Evolutionary conservation across 2,888 invertebrate species (phyloP).

Genomic region (Athripsodes cinereus): DNA sequence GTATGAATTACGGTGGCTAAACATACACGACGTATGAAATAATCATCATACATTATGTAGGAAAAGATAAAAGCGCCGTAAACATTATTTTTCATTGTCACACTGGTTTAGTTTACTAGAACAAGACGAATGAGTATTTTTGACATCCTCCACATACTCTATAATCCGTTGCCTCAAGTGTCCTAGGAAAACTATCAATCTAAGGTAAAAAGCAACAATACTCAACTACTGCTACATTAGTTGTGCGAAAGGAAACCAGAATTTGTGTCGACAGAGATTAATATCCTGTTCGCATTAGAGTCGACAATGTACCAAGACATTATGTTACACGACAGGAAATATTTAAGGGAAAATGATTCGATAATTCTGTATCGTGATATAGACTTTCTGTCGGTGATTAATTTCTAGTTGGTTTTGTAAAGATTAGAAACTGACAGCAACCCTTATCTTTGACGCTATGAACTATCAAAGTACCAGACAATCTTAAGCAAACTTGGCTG

Average conservation of each 20-base stretch:
- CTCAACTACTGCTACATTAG: neutral
- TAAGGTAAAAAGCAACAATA: neutral
- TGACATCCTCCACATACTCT: neutral
- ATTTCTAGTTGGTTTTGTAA: neutral
- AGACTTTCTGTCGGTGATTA: neutral
- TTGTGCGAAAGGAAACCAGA: neutral
- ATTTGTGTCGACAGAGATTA: constrained; percentile 1
- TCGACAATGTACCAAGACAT: neutral
- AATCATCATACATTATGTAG: neutral
- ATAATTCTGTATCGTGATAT: neutral
- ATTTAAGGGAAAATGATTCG: neutral
- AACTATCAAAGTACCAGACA: too few species aligned
- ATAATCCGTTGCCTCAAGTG: neutral
- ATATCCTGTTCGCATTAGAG: neutral
- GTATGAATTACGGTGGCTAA: too few species aligned
- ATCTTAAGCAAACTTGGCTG: too few species aligned
- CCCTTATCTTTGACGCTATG: neutral
- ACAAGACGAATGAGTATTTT: neutral
- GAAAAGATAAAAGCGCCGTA: neutral
- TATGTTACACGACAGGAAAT: neutral
- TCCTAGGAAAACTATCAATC: constrained; percentile 5
- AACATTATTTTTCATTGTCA: neutral
- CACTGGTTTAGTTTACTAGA: neutral
- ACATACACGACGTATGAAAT: neutral
- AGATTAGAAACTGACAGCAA: neutral